Percentiles rank a stretch among this genome's conserved stretches.
Conservation (phyloP, 2,113 vertebrate species). For the Gadus chalcogrammus region DNA sequence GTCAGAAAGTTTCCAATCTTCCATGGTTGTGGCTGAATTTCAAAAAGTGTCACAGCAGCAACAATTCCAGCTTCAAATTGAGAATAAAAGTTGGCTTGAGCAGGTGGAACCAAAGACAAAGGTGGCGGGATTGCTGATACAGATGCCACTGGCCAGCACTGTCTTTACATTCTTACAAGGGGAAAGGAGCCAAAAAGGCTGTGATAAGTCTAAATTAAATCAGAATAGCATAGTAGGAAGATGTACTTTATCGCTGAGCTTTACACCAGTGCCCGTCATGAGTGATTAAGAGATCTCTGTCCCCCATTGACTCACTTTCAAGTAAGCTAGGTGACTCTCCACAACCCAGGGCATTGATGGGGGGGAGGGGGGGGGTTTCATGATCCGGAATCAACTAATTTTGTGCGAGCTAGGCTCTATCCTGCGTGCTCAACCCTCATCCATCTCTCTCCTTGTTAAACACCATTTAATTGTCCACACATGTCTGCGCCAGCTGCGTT, state of each 20-base stretch:
- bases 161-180: not conserved
- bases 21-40: constrained; percentile 6
- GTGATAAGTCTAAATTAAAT: constrained; percentile 5
- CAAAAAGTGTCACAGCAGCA: not conserved
- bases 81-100: not conserved
- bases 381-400: constrained; percentile 26
- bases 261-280: not conserved
- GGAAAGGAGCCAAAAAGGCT: not conserved
- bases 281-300: constrained; percentile 42
- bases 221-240: constrained; percentile 19
- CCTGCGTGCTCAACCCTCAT: constrained; percentile 27
- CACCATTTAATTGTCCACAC: constrained; percentile 63
- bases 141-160: not conserved
- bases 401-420: constrained; percentile 37
- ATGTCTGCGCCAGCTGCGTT: constrained; percentile 51
- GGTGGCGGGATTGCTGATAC: too few relatives aligned
- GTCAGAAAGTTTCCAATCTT: constrained; percentile 29
- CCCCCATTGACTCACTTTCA: constrained; percentile 10
- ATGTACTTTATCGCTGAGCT: constrained; percentile 22
- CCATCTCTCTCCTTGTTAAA: constrained; percentile 57
- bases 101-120: not conserved
- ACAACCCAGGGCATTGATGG: not conserved
- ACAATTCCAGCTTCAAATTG: not conserved
- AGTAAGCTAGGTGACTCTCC: constrained; percentile 30
- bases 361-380: not conserved